phyloP scores from a whole-genome alignment of 2,113 vertebrate species.

The Stomatorhinus ivindoensis region DNA sequence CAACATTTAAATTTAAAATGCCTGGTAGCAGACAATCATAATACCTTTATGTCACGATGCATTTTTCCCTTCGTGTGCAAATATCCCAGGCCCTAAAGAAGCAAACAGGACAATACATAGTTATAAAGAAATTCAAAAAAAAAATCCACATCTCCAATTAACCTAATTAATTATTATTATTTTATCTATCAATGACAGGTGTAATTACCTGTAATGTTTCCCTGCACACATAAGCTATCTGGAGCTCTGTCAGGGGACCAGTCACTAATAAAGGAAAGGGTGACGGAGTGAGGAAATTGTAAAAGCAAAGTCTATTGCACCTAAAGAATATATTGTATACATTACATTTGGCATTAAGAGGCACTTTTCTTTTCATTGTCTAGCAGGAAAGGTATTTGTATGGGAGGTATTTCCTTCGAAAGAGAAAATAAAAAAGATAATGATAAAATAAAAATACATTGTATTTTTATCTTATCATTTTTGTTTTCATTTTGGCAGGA shows the following conservation, averaged over 20 bases:
- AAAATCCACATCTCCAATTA: neutral
- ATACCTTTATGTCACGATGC: conserved; percentile 98
- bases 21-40: neutral
- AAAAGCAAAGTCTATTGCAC: neutral
- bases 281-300: neutral
- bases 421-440: too few species aligned
- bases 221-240: conserved; percentile 91
- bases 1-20: neutral
- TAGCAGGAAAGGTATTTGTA: neutral
- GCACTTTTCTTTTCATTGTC: neutral
- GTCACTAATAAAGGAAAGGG: conserved; percentile 68
- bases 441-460: too few species aligned
- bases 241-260: conserved; percentile 85
- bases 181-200: neutral
- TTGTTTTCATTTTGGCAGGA: too few species aligned
- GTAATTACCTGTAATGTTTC: conserved; percentile 87
- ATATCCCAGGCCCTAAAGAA: conserved; percentile 82
- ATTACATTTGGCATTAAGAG: neutral
- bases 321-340: neutral
- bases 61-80: conserved; percentile 94
- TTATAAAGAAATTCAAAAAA: neutral
- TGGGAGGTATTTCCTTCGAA: too few species aligned
- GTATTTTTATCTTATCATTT: too few species aligned
- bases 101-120: neutral
- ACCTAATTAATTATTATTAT: neutral